phyloP scores from a whole-genome alignment of 2,888 invertebrate genomes.

The Seira ritae region DNA sequence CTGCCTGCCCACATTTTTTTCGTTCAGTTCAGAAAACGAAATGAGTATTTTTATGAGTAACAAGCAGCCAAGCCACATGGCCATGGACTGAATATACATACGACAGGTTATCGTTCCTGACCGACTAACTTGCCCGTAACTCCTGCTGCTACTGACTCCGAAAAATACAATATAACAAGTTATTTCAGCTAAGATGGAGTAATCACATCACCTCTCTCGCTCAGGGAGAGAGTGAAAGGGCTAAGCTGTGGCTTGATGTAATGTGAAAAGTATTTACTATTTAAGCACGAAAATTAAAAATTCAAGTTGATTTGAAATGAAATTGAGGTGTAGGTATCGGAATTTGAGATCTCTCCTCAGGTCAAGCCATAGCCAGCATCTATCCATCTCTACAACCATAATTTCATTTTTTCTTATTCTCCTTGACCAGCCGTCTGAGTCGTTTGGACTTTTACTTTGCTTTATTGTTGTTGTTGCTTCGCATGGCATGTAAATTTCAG shows the following conservation, averaged over 20 bases:
- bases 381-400: conserved; percentile 17
- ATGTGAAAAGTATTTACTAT: background rate
- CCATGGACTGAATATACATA: too few species aligned
- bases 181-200: too few species aligned
- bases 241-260: background rate
- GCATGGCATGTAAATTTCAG: too few species aligned
- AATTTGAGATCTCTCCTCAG: background rate
- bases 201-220: too few species aligned
- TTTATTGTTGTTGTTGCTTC: too few species aligned
- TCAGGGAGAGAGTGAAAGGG: background rate
- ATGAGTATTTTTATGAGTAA: too few species aligned
- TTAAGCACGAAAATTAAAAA: conserved; percentile 9
- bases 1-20: background rate
- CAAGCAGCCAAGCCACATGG: too few species aligned
- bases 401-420: too few species aligned
- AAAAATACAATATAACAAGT: background rate
- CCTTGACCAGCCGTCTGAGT: too few species aligned
- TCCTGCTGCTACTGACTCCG: too few species aligned
- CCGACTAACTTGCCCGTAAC: conserved; percentile 37
- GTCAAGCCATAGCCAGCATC: conserved; percentile 23
- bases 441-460: too few species aligned
- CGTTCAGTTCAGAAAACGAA: too few species aligned
- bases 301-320: conserved; percentile 21
- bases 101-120: conserved; percentile 52
- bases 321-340: conserved; percentile 11